These are phyloP conservation scores for Catharus minimus DNA, from an alignment of 2,113 vertebrate species.

Conservation along the genomic window DNA sequence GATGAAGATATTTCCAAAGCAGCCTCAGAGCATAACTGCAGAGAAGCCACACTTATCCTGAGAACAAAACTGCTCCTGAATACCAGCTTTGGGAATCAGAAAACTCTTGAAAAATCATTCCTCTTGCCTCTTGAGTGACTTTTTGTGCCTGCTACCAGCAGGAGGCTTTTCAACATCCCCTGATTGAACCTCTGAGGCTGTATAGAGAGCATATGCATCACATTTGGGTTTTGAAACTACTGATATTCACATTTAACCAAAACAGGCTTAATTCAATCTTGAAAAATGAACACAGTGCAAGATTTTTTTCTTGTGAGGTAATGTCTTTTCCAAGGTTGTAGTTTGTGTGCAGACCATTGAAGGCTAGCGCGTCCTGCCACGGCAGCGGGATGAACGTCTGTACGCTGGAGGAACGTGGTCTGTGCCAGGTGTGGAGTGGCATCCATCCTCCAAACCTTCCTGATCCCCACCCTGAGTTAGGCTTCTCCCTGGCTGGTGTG, in stretches of 20 bases:
- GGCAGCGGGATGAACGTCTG: neutral
- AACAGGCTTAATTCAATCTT: constrained; percentile 46
- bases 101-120: constrained; percentile 41
- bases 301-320: constrained; percentile 66
- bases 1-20: neutral
- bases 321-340: constrained; percentile 40
- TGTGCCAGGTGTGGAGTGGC: neutral
- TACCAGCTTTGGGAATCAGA: constrained; percentile 3
- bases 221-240: constrained; percentile 46
- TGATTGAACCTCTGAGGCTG: constrained; percentile 41
- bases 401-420: neutral
- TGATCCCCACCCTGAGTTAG: neutral
- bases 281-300: constrained; percentile 40
- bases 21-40: neutral
- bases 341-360: neutral
- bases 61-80: neutral
- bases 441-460: neutral
- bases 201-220: constrained; percentile 12
- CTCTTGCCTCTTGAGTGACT: constrained; percentile 17
- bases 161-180: constrained; percentile 28
- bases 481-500: neutral
- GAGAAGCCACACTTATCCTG: neutral
- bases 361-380: neutral
- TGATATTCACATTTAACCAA: constrained; percentile 53
- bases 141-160: constrained; percentile 49